Evolutionary conservation across 1,140 invertebrate species (phyloP).

Genomic region (Caenorhabditis inopinata): DNA sequence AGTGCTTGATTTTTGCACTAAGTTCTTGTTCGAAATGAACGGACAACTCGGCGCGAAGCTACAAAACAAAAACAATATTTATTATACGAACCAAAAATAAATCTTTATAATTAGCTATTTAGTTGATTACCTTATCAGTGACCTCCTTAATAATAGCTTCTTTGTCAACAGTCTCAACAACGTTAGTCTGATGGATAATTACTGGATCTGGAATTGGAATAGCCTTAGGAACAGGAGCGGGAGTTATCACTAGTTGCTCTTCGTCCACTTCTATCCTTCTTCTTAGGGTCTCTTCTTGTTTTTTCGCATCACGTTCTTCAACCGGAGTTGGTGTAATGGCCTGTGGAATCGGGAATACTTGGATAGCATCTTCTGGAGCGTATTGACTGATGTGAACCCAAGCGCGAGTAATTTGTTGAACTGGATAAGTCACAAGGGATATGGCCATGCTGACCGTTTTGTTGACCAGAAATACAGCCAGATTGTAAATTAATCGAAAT

Average conservation of each 20-base stretch:
- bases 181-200: constrained; percentile 17
- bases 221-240: not conserved
- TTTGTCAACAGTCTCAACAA: constrained; percentile 21
- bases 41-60: constrained; percentile 4
- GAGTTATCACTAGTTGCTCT: constrained; percentile 1
- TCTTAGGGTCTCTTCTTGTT: not conserved
- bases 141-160: constrained; percentile 17
- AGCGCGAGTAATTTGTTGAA: not conserved
- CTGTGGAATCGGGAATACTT: constrained; percentile 1
- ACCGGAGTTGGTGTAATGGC: not conserved
- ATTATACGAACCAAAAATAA: not conserved
- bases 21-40: constrained; percentile 6
- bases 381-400: constrained; percentile 2
- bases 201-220: not conserved
- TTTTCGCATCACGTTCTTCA: not conserved
- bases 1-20: not conserved
- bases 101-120: not conserved
- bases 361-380: not conserved
- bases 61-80: not conserved
- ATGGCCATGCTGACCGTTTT: not conserved
- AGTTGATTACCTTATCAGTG: not conserved
- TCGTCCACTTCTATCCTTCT: not conserved
- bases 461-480: not conserved
- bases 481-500: not conserved
- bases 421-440: not conserved